Evolutionary conservation across 2,797 vertebrate species (phyloP), one percentile per base, ranked within the genome.

Genomic region (Staurois parvus): DNA sequence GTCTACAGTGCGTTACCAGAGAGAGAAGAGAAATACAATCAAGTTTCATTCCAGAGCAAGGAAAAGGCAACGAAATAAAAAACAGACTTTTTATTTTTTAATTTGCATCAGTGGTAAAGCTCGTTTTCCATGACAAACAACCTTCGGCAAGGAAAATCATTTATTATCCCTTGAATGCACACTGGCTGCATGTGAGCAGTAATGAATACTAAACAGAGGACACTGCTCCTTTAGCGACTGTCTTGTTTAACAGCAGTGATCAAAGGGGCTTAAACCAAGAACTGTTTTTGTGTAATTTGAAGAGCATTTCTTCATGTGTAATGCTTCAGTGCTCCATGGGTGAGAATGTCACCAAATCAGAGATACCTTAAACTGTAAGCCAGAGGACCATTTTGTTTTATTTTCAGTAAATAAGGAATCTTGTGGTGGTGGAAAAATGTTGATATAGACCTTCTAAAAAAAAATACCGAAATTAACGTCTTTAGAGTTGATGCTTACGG

Each of bases 61-160:
- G 48, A 83, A 69, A 86, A 79, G 29, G 69, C 52, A 72, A 42
- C 52, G 24, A 26, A 64, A 79, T 74, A 77, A 81, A 62, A 42
- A 59, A 59, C 52, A 5, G 52, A 59, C 52, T 59, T 11, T 5
- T 37, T 69, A n/a, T 76, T 85, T 85, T 81, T 86, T 86, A 83
- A 83, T 86, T 86, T 83, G 80, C 85, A 83, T 86, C 85, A 86
- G 68, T 83, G 77, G 80, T 75, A 79, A 59, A 86, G 85, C 85
- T 86, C 75, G 80, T 86, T 86, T 86, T 83, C 80, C 85, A 83
- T 86, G 85, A 86, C 82, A 86, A 86, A 86, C 85, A 86, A 86
- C 85, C 85, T 83, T 86, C 80, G 85, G 85, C 85, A 83, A 86
- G 85, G 85, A 86, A 86, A 86, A 86, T 86, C 85, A 86, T 86